Percentiles rank a stretch among this genome's conserved stretches.
phyloP scores from a whole-genome alignment of 1,140 invertebrate genomes.

The Macrotrachela quadricornifera region DNA sequence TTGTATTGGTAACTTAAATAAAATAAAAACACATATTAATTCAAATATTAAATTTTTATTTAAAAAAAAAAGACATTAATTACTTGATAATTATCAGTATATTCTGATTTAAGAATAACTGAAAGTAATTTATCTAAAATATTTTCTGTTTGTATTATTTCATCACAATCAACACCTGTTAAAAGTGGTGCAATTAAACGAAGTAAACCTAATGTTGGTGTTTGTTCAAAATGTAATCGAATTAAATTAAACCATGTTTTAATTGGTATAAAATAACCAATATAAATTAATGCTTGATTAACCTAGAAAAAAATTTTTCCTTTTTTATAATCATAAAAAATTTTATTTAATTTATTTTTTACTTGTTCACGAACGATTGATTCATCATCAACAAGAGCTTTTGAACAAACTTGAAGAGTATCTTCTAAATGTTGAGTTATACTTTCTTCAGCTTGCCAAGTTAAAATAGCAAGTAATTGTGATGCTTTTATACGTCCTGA shows the following conservation, averaged over 20 bases:
- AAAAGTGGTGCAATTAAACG: too few species aligned
- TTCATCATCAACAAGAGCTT: constrained; percentile 38
- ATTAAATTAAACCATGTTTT: constrained; percentile 24
- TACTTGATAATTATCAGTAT: too few species aligned
- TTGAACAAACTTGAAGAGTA: constrained; percentile 32
- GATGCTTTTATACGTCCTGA: constrained; percentile 45
- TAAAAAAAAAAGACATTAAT: too few species aligned
- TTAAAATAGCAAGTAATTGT: constrained; percentile 43
- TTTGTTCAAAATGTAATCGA: constrained; percentile 11
- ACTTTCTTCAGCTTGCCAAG: constrained; percentile 45
- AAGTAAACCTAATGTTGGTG: too few species aligned
- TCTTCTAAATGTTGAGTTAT: constrained; percentile 44
- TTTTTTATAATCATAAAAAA: not conserved
- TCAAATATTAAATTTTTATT: too few species aligned
- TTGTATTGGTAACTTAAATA: too few species aligned
- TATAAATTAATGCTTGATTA: constrained; percentile 38
- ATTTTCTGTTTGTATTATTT: too few species aligned
- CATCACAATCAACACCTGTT: too few species aligned
- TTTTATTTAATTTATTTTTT: too few species aligned
- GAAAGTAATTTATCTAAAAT: too few species aligned
- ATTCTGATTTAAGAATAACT: too few species aligned
- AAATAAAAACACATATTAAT: too few species aligned
- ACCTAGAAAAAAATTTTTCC: constrained; percentile 20
- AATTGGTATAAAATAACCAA: constrained; percentile 45
- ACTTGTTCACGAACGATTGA: constrained; percentile 41